Evolutionary conservation across 2,888 invertebrate genomes (phyloP).

Genomic region (Neoaliturus tenellus): DNA sequence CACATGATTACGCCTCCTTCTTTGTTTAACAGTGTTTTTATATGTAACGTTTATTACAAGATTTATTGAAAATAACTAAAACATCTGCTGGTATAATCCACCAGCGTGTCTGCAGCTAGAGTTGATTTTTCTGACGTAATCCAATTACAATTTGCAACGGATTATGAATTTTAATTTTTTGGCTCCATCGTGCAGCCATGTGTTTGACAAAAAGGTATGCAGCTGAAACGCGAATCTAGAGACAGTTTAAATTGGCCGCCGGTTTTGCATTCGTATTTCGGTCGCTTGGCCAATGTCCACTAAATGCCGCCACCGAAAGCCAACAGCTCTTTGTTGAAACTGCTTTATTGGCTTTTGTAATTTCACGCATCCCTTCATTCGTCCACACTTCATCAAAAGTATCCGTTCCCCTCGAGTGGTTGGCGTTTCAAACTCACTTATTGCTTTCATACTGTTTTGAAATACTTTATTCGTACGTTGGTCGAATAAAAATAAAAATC

Average conservation of each 20-base stretch:
- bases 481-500: no score
- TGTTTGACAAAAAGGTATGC: conserved; percentile 21
- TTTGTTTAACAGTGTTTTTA: no score
- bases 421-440: no score
- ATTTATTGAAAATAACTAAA: no score
- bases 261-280: conserved; percentile 17
- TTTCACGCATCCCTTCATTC: not conserved
- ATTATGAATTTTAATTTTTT: conserved; percentile 5
- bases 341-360: not conserved
- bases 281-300: not conserved
- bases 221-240: conserved; percentile 21
- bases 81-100: no score
- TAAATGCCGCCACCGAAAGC: not conserved
- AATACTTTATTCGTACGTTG: no score
- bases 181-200: not conserved
- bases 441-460: no score
- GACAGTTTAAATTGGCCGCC: conserved; percentile 17
- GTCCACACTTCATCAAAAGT: no score
- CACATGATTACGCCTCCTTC: no score
- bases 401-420: no score
- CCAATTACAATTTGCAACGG: conserved; percentile 29
- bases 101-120: no score
- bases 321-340: not conserved
- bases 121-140: conserved; percentile 16
- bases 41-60: no score